Base-by-base conservation (phyloP, 2,888 invertebrate genomes). In the Macrophya annulata region DNA sequence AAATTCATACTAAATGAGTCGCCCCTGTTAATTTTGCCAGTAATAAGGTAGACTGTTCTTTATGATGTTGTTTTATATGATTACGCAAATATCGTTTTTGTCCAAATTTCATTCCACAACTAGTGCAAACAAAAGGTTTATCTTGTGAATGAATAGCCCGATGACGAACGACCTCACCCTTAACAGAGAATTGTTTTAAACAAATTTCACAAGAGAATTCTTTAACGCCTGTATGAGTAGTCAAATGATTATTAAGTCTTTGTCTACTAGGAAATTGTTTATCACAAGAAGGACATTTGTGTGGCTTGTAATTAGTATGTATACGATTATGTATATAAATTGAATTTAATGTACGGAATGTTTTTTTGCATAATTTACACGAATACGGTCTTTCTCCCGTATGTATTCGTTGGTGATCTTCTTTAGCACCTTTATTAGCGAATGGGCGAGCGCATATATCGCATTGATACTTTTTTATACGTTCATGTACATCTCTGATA, bases 321-420 rank as follows among this genome's bases (percentile, higher is more conserved):
- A 91, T 91, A 71, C 92, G 90, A 85, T 92, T 90, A 90, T 95
- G 95, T 91, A 94, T 94, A 76, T 95, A 93, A 85, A 95, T 89
- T 10, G 95, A 95, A 1, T 95, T 94, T 72, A 93, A 89, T 0
- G 95, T 95, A 79, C 94, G 94, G 87, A 94, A 95, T 5, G 93
- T 93, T 87, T 94, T 94, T 0, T 95, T 95, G 91, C 96, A 96
- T 55, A 92, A 88, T 85, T 95, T 95, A 89, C 96, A 96, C 37
- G 95, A 92, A 90, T 94, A 95, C 0, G 94, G 94, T 59, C 95
- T 90, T 71, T 87, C 88, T 15, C 93, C 92, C 0, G 93, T 92
- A 89, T 95, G 96, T 12, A 94, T 94, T 31, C 92, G 93, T 84
- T 92, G 87, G 90, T 96, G 96, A 87, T 95, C 95, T 21, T 93